Base-by-base conservation (phyloP, 2,888 invertebrate species). In the Furcula furcula region DNA sequence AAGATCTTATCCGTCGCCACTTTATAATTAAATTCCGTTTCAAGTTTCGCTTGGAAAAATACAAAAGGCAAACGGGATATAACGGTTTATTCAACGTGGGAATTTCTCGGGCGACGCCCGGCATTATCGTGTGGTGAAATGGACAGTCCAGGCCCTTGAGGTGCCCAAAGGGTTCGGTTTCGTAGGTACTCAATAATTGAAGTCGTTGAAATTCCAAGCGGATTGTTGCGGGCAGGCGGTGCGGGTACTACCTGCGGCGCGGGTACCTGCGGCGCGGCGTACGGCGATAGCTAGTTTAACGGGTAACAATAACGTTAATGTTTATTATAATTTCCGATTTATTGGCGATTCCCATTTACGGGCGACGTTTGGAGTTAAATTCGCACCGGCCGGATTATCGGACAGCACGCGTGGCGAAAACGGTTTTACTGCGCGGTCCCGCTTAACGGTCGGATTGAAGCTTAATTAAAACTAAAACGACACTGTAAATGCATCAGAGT, bases 261-360 rank as follows among this genome's bases (percentile, higher is more conserved):
- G 57, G 26, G 14, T 13, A 14, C 9, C n/a, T 7, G 26, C 12
- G 26, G 14, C 44, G 50, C 46, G 51, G 51, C 44, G 45, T 18
- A 46, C 48, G 45, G 35, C 46, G 47, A 7, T 11, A 12, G 48
- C 40, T 59, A 40, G 69, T 70, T 80, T 78, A 81, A 77, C 73
- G 76, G 71, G 68, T 75, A 78, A 79, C 82, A 83, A 84, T 86
- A 84, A 83, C 76, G 78, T 73, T 83, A 82, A 83, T 80, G 81
- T 80, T 84, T 78, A 86, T 85, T 85, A 86, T 87, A 84, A 86
- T 79, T 77, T 62, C 74, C 81, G 77, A 84, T 87, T 88, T 84
- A 86, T 83, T 77, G 77, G 76, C 71, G 73, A 82, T 87, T 79
- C 78, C 71, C 81, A 80, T 84, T 85, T 80, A 82, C 68, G 72